Evolutionary conservation across 2,113 vertebrate species (phyloP).

Genomic region (Platichthys flesus): DNA sequence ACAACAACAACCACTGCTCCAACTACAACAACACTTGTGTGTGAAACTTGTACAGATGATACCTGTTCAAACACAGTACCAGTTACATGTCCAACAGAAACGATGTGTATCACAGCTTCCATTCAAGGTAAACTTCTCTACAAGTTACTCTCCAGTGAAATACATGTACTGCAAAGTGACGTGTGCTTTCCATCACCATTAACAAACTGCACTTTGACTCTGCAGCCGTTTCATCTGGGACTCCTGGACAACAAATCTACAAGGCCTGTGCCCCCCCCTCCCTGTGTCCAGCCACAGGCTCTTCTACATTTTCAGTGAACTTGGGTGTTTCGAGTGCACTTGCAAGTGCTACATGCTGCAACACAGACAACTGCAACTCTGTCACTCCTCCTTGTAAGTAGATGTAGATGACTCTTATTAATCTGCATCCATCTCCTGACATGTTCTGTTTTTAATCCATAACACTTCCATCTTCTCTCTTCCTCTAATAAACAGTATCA

Average conservation of each 20-base stretch:
- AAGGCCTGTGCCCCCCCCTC: not conserved
- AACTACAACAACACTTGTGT: too few species aligned
- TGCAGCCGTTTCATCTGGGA: not conserved
- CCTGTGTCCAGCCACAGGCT: not conserved
- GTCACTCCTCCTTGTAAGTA: not conserved
- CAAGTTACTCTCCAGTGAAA: too few species aligned
- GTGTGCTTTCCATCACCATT: not conserved
- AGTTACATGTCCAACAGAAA: too few species aligned
- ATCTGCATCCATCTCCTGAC: not conserved
- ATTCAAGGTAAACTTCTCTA: not conserved
- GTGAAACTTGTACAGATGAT: too few species aligned
- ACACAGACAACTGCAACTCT: constrained; percentile 23
- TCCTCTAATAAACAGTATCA: not conserved
- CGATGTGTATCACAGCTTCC: too few species aligned
- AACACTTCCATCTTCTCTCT: not conserved
- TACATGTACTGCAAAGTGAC: too few species aligned
- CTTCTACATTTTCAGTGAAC: constrained; percentile 1
- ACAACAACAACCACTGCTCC: too few species aligned
- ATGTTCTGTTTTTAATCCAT: not conserved
- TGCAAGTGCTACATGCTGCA: not conserved
- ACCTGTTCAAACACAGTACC: too few species aligned
- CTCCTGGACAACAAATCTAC: fast-evolving
- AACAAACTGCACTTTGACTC: constrained; percentile 5
- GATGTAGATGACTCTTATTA: not conserved
- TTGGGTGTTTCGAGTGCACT: not conserved